These are phyloP conservation scores for Bos indicus DNA, from an alignment of 2,113 vertebrate species.

Conservation along the genomic window DNA sequence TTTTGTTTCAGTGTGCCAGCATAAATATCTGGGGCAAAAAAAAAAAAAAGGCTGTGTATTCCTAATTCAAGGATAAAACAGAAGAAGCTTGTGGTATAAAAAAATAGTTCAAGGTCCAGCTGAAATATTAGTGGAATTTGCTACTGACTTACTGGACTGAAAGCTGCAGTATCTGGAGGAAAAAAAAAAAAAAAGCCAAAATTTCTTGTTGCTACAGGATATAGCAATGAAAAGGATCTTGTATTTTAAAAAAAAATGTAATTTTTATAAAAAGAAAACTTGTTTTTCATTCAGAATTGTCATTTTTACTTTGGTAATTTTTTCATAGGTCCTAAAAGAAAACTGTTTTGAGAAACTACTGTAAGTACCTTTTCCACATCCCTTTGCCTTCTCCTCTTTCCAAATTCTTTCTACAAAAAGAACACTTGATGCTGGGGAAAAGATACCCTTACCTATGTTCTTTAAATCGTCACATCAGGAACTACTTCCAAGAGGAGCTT, in stretches of 20 bases:
- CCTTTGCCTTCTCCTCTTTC: constrained; percentile 76
- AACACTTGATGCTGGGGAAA: constrained; percentile 77
- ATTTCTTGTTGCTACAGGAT: constrained; percentile 83
- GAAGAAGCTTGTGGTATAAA: constrained; percentile 79
- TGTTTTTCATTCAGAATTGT: constrained; percentile 88
- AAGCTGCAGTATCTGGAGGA: constrained; percentile 84
- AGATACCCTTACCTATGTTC: constrained; percentile 70
- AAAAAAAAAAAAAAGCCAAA: constrained; percentile 77
- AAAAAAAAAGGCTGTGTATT: constrained; percentile 81
- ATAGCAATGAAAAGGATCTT: constrained; percentile 85
- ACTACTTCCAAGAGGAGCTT: constrained; percentile 78
- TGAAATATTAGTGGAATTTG: constrained; percentile 90
- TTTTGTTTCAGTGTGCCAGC: constrained; percentile 83
- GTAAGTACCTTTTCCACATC: constrained; percentile 79
- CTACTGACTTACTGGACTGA: constrained; percentile 84
- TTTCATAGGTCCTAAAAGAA: constrained; percentile 85
- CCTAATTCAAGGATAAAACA: constrained; percentile 81
- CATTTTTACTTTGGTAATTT: constrained; percentile 88
- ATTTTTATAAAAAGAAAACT: constrained; percentile 87
- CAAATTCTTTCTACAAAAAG: constrained; percentile 81
- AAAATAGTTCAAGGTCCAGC: constrained; percentile 82
- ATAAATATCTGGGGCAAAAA: constrained; percentile 75
- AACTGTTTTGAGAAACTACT: constrained; percentile 84
- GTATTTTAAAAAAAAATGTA: constrained; percentile 88
- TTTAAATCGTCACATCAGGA: constrained; percentile 75